A percentile compares a stretch with the other conserved stretches of the same genome.
Conservation (phyloP, 2,113 vertebrate species). For the Ictidomys tridecemlineatus region DNA sequence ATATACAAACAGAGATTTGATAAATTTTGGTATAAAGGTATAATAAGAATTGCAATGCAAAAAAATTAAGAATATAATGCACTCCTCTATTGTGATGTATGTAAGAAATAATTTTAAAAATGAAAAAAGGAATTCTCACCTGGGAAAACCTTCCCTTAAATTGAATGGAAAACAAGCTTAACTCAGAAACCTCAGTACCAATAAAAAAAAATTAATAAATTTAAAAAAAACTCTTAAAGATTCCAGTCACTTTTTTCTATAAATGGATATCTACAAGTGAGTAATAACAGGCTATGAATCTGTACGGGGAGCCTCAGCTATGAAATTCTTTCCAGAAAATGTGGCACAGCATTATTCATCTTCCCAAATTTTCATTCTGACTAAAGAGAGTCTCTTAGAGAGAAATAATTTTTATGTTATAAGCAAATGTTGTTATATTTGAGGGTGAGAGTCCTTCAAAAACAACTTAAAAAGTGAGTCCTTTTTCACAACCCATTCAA, state of each 20-base stretch:
- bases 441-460: neutral
- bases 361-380: constrained; percentile 12
- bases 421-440: constrained; percentile 45
- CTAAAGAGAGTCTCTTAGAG: neutral
- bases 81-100: too few species aligned
- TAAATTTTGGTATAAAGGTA: too few species aligned
- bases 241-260: constrained; percentile 61
- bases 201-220: constrained; percentile 11
- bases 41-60: too few species aligned
- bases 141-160: constrained; percentile 11
- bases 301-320: constrained; percentile 52
- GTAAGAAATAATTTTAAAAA: too few species aligned
- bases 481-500: neutral
- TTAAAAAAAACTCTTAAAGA: constrained; percentile 46
- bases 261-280: constrained; percentile 74
- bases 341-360: neutral
- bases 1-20: too few species aligned
- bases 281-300: constrained; percentile 59
- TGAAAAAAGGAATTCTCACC: neutral
- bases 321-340: constrained; percentile 63
- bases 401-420: constrained; percentile 53
- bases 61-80: too few species aligned
- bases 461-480: neutral
- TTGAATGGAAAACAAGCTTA: constrained; percentile 47
- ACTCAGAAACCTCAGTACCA: constrained; percentile 52